These are phyloP conservation scores for Chydorus sphaericus DNA, from an alignment of 2,888 invertebrate genomes.

Conservation along the genomic window DNA sequence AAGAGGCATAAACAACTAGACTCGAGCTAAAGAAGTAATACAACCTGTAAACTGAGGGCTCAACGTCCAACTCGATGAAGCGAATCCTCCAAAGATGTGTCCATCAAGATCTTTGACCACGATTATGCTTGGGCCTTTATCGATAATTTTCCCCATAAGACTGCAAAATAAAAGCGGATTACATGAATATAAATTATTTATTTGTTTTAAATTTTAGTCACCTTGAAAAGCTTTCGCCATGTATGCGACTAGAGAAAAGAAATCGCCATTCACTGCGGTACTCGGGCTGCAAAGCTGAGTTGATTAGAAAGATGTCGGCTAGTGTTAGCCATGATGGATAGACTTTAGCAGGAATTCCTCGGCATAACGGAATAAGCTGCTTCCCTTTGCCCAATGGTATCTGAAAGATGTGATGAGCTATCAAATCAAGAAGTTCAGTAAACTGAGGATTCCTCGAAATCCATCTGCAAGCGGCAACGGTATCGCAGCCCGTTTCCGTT, in stretches of 20 bases:
- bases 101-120: conserved; percentile 64
- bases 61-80: conserved; percentile 58
- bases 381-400: neutral
- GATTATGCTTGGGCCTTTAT: conserved; percentile 67
- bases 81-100: conserved; percentile 80
- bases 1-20: neutral
- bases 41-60: conserved; percentile 60
- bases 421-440: conserved; percentile 7
- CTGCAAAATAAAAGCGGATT: conserved; percentile 29
- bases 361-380: conserved; percentile 8
- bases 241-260: conserved; percentile 68
- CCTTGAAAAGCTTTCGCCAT: conserved; percentile 73
- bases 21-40: conserved; percentile 4
- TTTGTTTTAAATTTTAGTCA: neutral
- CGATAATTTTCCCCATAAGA: conserved; percentile 55
- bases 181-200: neutral
- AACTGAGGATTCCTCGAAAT: neutral
- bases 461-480: conserved; percentile 5
- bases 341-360: conserved; percentile 8
- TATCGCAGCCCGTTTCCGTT: neutral
- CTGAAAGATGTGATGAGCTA: conserved; percentile 9
- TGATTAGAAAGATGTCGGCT: conserved; percentile 63
- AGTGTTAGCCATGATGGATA: conserved; percentile 35
- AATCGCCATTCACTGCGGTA: conserved; percentile 70
- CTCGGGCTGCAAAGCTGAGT: conserved; percentile 58